A percentile compares a stretch with the other conserved stretches of the same genome.
Evolutionary conservation across 1,140 invertebrate genomes (phyloP).

Genomic region (Magallana gigas): DNA sequence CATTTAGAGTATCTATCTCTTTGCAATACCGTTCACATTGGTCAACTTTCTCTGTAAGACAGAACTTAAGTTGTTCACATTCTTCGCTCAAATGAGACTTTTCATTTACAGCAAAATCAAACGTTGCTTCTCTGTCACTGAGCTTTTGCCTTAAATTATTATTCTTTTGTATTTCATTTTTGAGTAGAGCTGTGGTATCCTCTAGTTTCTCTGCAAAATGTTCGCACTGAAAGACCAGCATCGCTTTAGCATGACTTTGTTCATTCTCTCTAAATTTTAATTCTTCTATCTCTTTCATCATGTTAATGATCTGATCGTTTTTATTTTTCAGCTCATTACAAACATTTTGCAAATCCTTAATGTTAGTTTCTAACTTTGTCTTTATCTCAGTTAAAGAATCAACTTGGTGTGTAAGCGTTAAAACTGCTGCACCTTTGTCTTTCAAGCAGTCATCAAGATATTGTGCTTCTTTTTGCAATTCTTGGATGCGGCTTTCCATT

Average conservation of each 20-base stretch:
- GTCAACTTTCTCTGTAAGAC: background rate
- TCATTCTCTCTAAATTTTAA: background rate
- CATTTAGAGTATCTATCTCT: background rate
- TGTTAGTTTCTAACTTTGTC: background rate
- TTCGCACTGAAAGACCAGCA: background rate
- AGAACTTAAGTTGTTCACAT: background rate
- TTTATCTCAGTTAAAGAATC: background rate
- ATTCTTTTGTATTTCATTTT: slow-evolving; percentile 13
- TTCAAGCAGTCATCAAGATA: background rate
- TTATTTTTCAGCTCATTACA: no score
- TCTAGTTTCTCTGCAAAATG: background rate
- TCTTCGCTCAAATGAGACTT: background rate
- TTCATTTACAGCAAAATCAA: background rate
- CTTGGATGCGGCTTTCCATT: background rate
- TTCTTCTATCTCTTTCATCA: no score
- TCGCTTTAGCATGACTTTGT: background rate
- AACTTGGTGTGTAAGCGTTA: background rate
- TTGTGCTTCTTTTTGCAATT: background rate
- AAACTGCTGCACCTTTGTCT: background rate
- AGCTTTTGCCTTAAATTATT: background rate
- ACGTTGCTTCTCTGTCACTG: background rate
- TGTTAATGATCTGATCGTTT: no score
- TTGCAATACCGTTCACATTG: background rate
- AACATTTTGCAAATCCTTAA: no score
- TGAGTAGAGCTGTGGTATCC: background rate